Percentiles rank a stretch among this genome's conserved stretches.
These are phyloP conservation scores for Axis porcinus DNA, from an alignment of 2,113 vertebrate species.

Conservation along the genomic window DNA sequence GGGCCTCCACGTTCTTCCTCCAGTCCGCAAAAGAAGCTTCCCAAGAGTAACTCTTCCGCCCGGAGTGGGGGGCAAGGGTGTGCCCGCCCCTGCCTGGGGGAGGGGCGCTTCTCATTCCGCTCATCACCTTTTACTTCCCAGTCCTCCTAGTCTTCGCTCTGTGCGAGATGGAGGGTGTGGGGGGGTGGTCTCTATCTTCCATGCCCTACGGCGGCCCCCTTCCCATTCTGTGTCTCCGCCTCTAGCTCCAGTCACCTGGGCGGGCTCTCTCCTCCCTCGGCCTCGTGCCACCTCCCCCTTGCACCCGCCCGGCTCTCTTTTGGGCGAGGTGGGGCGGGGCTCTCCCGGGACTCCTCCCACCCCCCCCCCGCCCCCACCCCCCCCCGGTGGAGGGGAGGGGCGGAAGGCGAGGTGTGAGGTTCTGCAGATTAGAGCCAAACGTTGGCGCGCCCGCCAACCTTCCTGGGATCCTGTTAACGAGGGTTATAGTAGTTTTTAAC, in stretches of 20 bases:
- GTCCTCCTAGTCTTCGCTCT: not conserved
- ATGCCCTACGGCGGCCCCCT: not conserved
- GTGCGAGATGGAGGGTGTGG: not conserved
- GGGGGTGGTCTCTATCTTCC: conserved; percentile 14
- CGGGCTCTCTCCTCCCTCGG: conserved; percentile 35
- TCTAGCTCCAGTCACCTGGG: conserved; percentile 51
- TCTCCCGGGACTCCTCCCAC: not conserved
- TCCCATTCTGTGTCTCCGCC: conserved; percentile 19
- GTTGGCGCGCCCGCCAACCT: not conserved
- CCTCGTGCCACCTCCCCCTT: conserved; percentile 26
- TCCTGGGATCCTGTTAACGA: not conserved
- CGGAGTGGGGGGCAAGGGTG: not conserved
- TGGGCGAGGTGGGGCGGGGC: conserved; percentile 41
- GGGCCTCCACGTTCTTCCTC: conserved; percentile 29
- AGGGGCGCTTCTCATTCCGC: not conserved
- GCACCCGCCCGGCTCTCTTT: not conserved
- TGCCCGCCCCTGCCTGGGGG: conserved; percentile 11
- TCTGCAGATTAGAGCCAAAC: not conserved
- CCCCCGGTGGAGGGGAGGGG: not conserved
- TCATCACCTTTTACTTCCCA: not conserved
- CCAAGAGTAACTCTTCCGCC: conserved; percentile 56
- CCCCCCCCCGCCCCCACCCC: fast-evolving
- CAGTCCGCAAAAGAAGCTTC: not conserved
- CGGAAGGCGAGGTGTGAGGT: not conserved
- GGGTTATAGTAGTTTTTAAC: not conserved